Percentiles rank a stretch among this genome's conserved stretches.
phyloP scores from a whole-genome alignment of 2,888 invertebrate species.

The Atrina japonica region DNA sequence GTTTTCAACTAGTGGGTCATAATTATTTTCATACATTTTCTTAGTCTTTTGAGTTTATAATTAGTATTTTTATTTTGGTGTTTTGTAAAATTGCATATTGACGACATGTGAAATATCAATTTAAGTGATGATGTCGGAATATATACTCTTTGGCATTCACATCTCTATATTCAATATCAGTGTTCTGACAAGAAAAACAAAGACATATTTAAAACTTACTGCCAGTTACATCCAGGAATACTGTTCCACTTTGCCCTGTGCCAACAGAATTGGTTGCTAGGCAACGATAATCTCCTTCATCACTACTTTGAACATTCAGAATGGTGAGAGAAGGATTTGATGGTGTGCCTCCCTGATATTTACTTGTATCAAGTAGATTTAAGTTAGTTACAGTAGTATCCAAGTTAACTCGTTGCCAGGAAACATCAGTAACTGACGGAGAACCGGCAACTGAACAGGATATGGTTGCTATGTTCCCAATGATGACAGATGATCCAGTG shows the following conservation, averaged over 20 bases:
- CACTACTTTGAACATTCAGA: conserved; percentile 16
- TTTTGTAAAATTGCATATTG: too few relatives aligned
- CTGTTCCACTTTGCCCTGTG: conserved; percentile 32
- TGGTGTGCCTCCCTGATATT: conserved; percentile 33
- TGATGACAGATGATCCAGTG: conserved; percentile 11
- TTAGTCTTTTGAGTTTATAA: too few relatives aligned
- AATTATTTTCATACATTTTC: too few relatives aligned
- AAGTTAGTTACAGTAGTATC: conserved; percentile 13
- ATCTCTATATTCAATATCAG: too few relatives aligned
- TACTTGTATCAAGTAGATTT: conserved; percentile 6
- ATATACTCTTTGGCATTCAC: too few relatives aligned
- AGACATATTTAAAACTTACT: too few relatives aligned
- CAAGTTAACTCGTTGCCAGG: conserved; percentile 17
- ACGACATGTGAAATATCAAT: too few relatives aligned
- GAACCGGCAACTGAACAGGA: conserved; percentile 30
- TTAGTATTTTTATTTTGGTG: too few relatives aligned
- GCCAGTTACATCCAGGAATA: conserved; percentile 13
- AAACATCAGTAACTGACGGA: conserved; percentile 25
- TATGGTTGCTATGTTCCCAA: conserved; percentile 22
- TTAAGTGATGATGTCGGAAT: too few relatives aligned
- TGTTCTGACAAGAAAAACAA: too few relatives aligned
- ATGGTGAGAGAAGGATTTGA: conserved; percentile 30
- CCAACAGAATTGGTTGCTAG: conserved; percentile 36
- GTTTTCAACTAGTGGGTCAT: too few relatives aligned
- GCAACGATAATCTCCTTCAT: conserved; percentile 32